Evolutionary conservation across 2,888 invertebrate species (phyloP), one percentile per base, ranked within the genome.

Genomic region (Drosophila rellima): DNA sequence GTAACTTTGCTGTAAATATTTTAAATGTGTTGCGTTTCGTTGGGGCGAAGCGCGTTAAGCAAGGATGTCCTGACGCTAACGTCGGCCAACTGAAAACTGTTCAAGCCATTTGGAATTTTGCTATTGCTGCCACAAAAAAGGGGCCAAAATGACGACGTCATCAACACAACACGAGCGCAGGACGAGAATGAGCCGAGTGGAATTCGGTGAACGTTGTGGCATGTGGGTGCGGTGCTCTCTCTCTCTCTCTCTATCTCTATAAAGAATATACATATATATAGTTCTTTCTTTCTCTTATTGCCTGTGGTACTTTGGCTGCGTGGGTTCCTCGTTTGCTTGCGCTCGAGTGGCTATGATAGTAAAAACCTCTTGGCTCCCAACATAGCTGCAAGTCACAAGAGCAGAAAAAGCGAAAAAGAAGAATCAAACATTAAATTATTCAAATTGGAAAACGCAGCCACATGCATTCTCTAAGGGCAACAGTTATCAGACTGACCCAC

Each of bases 281-380:
- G 44, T 17, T 15, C 40, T 11, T n/a, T 50, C 29, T 29, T 40
- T 54, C 44, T 45, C 35, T 35, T 44, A 35, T 45, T 56, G 56
- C 56, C 56, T 45, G 44, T 13, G 56, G 56, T 26, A 13, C 52
- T 48, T 31, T 42, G 31, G 52, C 73, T 68, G 78, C 75, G 73
- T 78, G 78, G 76, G 69, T 69, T 73, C 83, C 67, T 81, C 51
- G 59, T 61, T 65, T 74, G 60, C 74, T 70, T 63, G 68, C 70
- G 80, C 82, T 85, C 78, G 72, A 72, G 67, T 73, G 82, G 73
- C 73, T 76, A 69, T 78, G 86, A 86, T 86, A 82, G 86, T 86
- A 83, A 82, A 86, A 82, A 76, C 82, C 83, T 82, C 86, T 86
- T 83, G 74, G 84, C 68, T 71, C 70, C 84, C 83, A 79, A 40